These are phyloP conservation scores for Trichopria drosophilae DNA, from an alignment of 2,888 invertebrate genomes.

Conservation along the genomic window DNA sequence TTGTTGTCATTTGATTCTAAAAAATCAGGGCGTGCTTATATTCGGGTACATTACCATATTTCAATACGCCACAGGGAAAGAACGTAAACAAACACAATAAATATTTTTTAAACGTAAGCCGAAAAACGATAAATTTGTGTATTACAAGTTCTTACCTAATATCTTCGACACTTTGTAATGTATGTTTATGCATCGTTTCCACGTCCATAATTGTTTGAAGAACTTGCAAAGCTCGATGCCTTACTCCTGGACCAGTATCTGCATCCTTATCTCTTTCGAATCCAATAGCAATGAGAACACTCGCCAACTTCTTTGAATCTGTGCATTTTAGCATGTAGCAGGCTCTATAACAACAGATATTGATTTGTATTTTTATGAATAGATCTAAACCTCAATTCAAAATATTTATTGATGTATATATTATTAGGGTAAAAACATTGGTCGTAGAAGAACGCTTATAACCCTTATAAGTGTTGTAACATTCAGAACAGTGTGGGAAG, in stretches of 20 bases:
- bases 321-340: conserved; percentile 53
- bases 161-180: conserved; percentile 43
- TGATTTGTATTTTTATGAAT: neutral
- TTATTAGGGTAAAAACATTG: too few relatives aligned
- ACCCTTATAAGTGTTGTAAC: too few relatives aligned
- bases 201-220: conserved; percentile 47
- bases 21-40: too few relatives aligned
- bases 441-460: too few relatives aligned
- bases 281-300: conserved; percentile 50
- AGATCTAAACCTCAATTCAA: too few relatives aligned
- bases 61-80: too few relatives aligned
- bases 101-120: conserved; percentile 1
- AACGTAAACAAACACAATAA: too few relatives aligned
- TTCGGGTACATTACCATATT: too few relatives aligned
- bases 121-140: neutral
- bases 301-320: conserved; percentile 44
- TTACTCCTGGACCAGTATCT: conserved; percentile 43
- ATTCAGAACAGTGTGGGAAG: too few relatives aligned
- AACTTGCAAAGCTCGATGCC: conserved; percentile 53
- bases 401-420: too few relatives aligned
- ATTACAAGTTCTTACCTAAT: conserved; percentile 42
- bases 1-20: too few relatives aligned
- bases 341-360: conserved; percentile 42
- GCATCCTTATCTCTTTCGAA: conserved; percentile 38
- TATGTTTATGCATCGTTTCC: conserved; percentile 45